These are phyloP conservation scores for Callimorpha dominula DNA, from an alignment of 2,888 invertebrate species.

Conservation along the genomic window DNA sequence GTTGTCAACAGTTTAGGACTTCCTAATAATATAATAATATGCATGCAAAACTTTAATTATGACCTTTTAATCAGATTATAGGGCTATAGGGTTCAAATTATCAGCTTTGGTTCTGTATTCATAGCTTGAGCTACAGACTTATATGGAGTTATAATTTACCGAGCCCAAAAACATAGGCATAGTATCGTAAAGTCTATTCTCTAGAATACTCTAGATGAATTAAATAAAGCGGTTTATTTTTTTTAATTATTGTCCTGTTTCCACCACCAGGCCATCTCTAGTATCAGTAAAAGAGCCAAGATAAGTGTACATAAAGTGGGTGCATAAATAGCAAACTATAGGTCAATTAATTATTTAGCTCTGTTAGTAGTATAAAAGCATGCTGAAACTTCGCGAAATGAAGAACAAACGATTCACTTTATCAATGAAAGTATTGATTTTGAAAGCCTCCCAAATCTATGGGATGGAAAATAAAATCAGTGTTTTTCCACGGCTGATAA, in stretches of 20 bases:
- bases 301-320: no score
- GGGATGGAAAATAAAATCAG: slow-evolving; percentile 66
- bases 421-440: slow-evolving; percentile 61
- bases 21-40: background rate
- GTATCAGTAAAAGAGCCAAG: no score
- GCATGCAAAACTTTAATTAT: background rate
- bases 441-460: slow-evolving; percentile 36
- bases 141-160: background rate
- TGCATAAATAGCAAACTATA: no score
- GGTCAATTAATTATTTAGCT: no score
- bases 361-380: background rate
- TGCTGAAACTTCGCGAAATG: slow-evolving; percentile 7
- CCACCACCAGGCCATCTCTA: no score
- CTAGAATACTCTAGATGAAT: no score
- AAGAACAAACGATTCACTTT: slow-evolving; percentile 26
- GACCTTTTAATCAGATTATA: background rate
- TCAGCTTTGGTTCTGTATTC: background rate
- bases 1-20: no score
- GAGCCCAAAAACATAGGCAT: background rate
- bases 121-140: background rate
- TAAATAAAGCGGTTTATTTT: no score
- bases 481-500: slow-evolving; percentile 79
- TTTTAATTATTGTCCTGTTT: no score
- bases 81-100: background rate
- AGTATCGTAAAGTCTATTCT: background rate